A percentile compares a stretch with the other conserved stretches of the same genome.
Conservation (phyloP, 35 echinoderm and acorn worm genomes). For the Ptychodera flava region DNA sequence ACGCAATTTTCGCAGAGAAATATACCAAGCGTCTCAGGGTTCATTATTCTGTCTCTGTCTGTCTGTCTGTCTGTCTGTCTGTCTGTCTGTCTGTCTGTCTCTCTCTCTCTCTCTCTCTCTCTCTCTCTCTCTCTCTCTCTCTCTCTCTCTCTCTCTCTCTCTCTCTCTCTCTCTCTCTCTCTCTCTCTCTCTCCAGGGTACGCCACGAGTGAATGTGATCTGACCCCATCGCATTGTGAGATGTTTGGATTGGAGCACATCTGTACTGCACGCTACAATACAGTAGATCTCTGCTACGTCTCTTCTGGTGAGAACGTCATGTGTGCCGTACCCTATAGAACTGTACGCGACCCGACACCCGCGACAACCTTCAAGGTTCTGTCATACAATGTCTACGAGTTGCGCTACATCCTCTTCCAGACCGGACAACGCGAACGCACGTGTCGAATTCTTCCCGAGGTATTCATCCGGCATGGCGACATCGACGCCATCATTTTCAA, state of each 20-base stretch:
- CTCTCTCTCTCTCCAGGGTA: no score
- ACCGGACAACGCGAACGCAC: constrained; percentile 33
- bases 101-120: no score
- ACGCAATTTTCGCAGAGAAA: no score
- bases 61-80: no score
- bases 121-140: no score
- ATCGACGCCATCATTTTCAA: constrained; percentile 47
- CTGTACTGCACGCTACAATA: background rate
- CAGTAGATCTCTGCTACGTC: background rate
- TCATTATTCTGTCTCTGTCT: no score
- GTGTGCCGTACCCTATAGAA: background rate
- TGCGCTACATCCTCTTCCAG: constrained; percentile 58
- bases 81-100: no score
- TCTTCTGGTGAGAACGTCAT: background rate
- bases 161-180: no score
- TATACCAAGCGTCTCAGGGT: no score
- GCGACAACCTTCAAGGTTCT: constrained; percentile 4
- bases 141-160: no score
- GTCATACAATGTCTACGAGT: constrained; percentile 57
- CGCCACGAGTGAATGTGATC: background rate
- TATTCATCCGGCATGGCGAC: constrained; percentile 13
- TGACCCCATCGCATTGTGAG: background rate
- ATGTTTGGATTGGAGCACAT: background rate
- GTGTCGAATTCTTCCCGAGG: constrained; percentile 30
- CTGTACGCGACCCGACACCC: background rate